Conservation (phyloP, 2,113 vertebrate genomes). For the Papio anubis region DNA sequence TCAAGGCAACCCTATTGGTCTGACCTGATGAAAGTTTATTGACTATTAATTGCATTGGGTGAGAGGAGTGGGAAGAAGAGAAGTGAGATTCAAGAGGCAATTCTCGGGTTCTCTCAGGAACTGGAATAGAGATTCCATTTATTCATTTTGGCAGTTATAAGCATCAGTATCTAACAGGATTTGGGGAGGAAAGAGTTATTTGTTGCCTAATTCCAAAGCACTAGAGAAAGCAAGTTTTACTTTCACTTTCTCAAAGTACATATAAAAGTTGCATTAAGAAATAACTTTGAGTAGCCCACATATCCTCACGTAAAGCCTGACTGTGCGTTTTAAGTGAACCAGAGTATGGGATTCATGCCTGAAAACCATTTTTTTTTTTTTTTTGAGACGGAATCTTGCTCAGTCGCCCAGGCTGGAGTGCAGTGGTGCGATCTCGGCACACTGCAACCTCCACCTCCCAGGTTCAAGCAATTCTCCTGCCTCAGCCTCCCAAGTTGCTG, state of each 20-base stretch:
- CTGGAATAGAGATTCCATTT: not conserved
- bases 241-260: not conserved
- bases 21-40: not conserved
- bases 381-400: too few species aligned
- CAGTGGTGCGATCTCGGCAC: accelerated
- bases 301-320: not conserved
- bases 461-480: too few species aligned
- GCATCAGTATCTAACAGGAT: not conserved
- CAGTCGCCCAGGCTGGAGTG: too few species aligned
- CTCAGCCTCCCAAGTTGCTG: too few species aligned
- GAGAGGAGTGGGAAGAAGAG: not conserved
- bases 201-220: not conserved
- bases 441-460: too few species aligned
- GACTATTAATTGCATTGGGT: not conserved
- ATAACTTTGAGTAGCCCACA: not conserved
- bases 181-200: not conserved
- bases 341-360: not conserved
- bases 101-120: not conserved
- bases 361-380: too few species aligned
- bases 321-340: not conserved
- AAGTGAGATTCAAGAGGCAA: not conserved
- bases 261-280: not conserved
- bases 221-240: not conserved
- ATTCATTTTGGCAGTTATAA: not conserved
- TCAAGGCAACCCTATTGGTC: not conserved